A percentile compares a stretch with the other conserved stretches of the same genome.
These are phyloP conservation scores for Cyclopterus lumpus DNA, from an alignment of 2,797 vertebrate genomes.

Conservation along the genomic window DNA sequence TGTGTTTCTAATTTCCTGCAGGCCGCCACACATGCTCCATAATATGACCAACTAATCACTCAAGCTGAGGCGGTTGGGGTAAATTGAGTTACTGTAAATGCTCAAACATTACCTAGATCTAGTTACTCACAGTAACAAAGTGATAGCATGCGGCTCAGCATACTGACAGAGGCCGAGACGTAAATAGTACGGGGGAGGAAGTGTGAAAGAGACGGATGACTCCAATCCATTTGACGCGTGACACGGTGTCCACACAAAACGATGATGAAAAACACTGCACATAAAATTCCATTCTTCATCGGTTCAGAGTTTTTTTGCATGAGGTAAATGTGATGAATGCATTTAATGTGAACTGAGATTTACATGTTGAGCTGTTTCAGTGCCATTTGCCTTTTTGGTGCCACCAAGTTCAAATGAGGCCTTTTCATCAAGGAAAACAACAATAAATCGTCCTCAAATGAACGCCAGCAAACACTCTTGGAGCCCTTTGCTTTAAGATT, in stretches of 20 bases:
- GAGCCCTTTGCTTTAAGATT: not conserved
- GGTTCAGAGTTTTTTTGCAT: not conserved
- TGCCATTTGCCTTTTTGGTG: not conserved
- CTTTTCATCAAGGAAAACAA: too few relatives aligned
- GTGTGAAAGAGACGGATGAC: slow-evolving; percentile 60
- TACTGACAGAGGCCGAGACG: slow-evolving; percentile 26
- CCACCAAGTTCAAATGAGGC: not conserved
- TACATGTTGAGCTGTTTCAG: not conserved
- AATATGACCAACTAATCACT: slow-evolving; percentile 23
- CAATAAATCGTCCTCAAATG: not conserved
- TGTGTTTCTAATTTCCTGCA: slow-evolving; percentile 34
- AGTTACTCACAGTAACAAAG: slow-evolving; percentile 34
- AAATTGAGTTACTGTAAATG: slow-evolving; percentile 55
- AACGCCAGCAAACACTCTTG: not conserved
- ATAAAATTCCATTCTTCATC: not conserved
- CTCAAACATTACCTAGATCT: slow-evolving; percentile 48
- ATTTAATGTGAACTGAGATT: not conserved
- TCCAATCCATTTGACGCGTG: slow-evolving; percentile 51
- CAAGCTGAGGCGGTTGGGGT: slow-evolving; percentile 15
- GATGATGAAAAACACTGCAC: not conserved
- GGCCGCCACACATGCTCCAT: slow-evolving; percentile 10
- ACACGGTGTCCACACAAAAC: not conserved
- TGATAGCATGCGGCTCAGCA: slow-evolving; percentile 14
- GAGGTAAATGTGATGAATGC: not conserved
- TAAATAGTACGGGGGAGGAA: slow-evolving; percentile 60